These are phyloP conservation scores for Leucophenga varia DNA, from an alignment of 1,140 invertebrate species.

Conservation along the genomic window DNA sequence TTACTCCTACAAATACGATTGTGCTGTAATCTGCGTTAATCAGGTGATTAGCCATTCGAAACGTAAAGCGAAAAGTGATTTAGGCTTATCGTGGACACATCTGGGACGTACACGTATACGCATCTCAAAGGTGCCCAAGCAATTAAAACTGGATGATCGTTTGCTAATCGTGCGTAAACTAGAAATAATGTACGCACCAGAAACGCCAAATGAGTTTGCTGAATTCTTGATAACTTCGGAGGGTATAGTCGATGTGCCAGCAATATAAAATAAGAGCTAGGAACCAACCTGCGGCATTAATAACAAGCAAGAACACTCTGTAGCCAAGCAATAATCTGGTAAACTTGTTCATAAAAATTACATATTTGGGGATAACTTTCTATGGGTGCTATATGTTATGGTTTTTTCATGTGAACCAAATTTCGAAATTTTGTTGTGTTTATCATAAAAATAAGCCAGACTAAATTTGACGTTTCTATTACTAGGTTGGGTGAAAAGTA, in stretches of 20 bases:
- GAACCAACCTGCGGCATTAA: conserved; percentile 5
- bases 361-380: too few species aligned
- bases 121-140: conserved; percentile 57
- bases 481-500: too few species aligned
- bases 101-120: conserved; percentile 66
- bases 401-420: too few species aligned
- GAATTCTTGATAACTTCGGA: conserved; percentile 47
- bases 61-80: conserved; percentile 48
- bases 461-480: too few species aligned
- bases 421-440: too few species aligned
- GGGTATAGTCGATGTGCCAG: conserved; percentile 38
- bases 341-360: conserved; percentile 8
- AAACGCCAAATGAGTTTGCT: conserved; percentile 45
- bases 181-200: conserved; percentile 57
- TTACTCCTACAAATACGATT: conserved; percentile 60
- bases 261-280: too few species aligned
- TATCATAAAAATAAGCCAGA: too few species aligned
- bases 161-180: conserved; percentile 37
- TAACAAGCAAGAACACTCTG: not conserved
- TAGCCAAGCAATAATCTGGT: conserved; percentile 19
- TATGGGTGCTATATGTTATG: too few species aligned
- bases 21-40: conserved; percentile 71
- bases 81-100: conserved; percentile 71
- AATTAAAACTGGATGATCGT: conserved; percentile 29
- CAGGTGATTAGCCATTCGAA: conserved; percentile 63